phyloP scores from a whole-genome alignment of 2,113 vertebrate species.

The Eptatretus burgeri region DNA sequence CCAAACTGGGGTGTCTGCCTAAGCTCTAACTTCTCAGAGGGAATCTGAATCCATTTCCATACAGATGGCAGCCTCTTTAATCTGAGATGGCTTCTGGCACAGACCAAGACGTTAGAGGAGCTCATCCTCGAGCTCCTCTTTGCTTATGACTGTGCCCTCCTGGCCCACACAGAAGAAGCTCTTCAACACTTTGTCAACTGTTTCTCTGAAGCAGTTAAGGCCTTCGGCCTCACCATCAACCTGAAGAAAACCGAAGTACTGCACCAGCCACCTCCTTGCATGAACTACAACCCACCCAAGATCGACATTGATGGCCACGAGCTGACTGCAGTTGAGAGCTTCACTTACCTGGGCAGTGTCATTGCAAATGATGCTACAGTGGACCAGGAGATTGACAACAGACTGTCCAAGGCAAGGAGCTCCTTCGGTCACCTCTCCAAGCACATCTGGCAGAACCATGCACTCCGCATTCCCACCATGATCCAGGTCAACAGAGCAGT shows the following conservation, averaged over 20 bases:
- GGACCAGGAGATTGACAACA: no score
- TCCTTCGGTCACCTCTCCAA: no score
- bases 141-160: background rate
- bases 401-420: no score
- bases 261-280: background rate
- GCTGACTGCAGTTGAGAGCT: no score
- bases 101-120: background rate
- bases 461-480: background rate
- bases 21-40: background rate
- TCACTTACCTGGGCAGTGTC: no score
- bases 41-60: background rate
- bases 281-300: background rate
- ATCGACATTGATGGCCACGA: background rate
- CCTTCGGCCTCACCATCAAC: background rate
- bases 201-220: slow-evolving; percentile 4
- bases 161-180: background rate
- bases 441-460: no score
- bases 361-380: no score
- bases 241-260: no score
- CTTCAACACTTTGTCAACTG: background rate
- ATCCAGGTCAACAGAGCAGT: background rate
- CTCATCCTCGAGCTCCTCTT: background rate
- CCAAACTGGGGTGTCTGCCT: no score
- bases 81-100: background rate
- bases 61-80: slow-evolving; percentile 3